Conservation (phyloP, 2,797 vertebrate genomes). For the Myotis planiceps region DNA sequence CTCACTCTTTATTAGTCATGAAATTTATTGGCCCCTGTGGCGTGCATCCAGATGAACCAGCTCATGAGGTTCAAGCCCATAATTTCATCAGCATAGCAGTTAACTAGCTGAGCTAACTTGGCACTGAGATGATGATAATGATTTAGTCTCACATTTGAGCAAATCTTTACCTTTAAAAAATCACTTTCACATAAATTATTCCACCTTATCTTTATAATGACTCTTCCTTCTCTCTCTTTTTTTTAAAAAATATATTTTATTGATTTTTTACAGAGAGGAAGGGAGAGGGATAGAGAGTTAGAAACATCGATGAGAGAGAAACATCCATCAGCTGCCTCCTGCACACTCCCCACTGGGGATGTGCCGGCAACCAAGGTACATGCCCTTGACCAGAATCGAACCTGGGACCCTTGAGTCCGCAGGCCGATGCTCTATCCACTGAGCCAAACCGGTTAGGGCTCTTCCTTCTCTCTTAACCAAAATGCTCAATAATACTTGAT, state of each 20-base stretch:
- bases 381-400: too few species aligned
- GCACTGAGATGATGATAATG: background rate
- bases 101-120: conserved; percentile 1
- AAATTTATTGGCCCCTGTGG: conserved; percentile 15
- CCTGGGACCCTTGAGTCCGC: too few species aligned
- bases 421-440: too few species aligned
- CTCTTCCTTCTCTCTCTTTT: background rate
- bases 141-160: conserved; percentile 11
- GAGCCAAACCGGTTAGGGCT: too few species aligned
- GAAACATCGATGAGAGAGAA: too few species aligned
- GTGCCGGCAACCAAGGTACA: too few species aligned
- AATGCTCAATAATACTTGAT: background rate
- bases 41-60: background rate
- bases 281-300: too few species aligned
- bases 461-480: background rate
- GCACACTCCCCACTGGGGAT: too few species aligned
- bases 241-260: too few species aligned
- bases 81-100: background rate
- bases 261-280: too few species aligned
- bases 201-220: background rate
- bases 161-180: conserved; percentile 40
- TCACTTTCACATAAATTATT: background rate
- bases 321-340: too few species aligned
- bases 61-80: background rate
- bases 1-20: background rate